Evolutionary conservation across 2,113 vertebrate genomes (phyloP).

Genomic region (Pachypanchax playfairii): DNA sequence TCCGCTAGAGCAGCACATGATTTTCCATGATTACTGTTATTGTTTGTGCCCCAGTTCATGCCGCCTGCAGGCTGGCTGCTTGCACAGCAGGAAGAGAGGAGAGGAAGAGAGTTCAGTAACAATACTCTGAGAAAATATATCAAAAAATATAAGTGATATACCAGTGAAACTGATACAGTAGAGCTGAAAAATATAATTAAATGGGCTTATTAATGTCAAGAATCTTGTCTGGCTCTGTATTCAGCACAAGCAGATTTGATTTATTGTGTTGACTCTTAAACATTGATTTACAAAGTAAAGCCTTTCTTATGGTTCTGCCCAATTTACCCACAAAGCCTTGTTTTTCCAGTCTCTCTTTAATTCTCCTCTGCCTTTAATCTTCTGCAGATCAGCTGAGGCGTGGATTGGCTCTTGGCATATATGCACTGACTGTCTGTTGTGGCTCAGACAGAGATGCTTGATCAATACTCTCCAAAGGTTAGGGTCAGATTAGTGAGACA

Average conservation of each 20-base stretch:
- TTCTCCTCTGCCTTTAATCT: conserved; percentile 54
- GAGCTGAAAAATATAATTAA: background rate
- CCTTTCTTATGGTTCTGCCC: conserved; percentile 22
- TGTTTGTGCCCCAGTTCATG: conserved; percentile 77
- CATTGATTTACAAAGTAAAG: conserved; percentile 33
- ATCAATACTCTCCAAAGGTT: conserved; percentile 71
- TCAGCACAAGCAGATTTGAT: background rate
- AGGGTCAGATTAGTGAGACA: conserved; percentile 52
- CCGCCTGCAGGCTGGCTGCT: conserved; percentile 63
- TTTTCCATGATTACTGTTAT: conserved; percentile 76
- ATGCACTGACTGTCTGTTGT: conserved; percentile 42
- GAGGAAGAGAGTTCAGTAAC: too few species aligned
- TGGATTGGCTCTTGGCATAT: conserved; percentile 24
- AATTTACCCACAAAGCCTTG: conserved; percentile 39
- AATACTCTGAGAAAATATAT: too few species aligned
- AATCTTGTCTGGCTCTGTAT: background rate
- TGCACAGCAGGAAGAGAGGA: conserved; percentile 13
- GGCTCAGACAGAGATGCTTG: conserved; percentile 44
- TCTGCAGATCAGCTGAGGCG: conserved; percentile 31
- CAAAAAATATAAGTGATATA: background rate
- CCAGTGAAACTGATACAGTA: background rate
- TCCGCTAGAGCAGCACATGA: conserved; percentile 75
- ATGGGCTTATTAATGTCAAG: background rate
- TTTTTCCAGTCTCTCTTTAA: conserved; percentile 24
- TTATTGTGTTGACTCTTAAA: conserved; percentile 20